Conservation (phyloP, 2,113 vertebrate species). For the Glaucidium brasilianum region DNA sequence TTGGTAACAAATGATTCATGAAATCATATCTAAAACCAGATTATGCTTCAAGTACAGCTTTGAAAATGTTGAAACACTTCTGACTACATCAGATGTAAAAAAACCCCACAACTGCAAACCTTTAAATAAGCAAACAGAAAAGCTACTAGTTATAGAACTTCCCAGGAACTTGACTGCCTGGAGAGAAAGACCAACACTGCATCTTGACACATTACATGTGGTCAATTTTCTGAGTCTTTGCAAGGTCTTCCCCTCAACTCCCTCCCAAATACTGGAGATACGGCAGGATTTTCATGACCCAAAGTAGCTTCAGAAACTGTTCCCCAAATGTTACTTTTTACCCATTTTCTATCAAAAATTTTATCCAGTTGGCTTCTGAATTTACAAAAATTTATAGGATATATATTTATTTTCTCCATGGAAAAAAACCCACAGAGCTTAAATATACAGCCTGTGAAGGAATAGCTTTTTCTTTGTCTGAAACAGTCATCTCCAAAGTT, state of each 20-base stretch:
- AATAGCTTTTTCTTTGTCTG: neutral
- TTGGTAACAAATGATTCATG: neutral
- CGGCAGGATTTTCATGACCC: neutral
- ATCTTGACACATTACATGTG: neutral
- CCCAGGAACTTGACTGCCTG: neutral
- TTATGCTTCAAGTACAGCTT: neutral
- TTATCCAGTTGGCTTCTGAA: neutral
- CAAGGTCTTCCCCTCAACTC: fast-evolving
- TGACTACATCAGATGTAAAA: neutral
- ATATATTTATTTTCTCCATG: neutral
- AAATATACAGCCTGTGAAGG: neutral
- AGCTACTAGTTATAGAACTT: neutral
- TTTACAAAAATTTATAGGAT: neutral
- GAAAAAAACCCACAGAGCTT: neutral
- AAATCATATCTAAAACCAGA: neutral
- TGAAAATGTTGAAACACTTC: neutral
- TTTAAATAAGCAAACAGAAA: neutral
- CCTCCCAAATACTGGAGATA: neutral
- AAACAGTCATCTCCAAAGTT: neutral
- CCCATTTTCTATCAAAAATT: neutral
- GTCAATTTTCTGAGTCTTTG: neutral
- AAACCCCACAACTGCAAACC: neutral
- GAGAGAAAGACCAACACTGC: neutral
- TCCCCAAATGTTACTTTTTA: neutral
- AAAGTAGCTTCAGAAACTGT: neutral